phyloP scores from a whole-genome alignment of 2,888 invertebrate genomes.

The Cyclophora punctaria region DNA sequence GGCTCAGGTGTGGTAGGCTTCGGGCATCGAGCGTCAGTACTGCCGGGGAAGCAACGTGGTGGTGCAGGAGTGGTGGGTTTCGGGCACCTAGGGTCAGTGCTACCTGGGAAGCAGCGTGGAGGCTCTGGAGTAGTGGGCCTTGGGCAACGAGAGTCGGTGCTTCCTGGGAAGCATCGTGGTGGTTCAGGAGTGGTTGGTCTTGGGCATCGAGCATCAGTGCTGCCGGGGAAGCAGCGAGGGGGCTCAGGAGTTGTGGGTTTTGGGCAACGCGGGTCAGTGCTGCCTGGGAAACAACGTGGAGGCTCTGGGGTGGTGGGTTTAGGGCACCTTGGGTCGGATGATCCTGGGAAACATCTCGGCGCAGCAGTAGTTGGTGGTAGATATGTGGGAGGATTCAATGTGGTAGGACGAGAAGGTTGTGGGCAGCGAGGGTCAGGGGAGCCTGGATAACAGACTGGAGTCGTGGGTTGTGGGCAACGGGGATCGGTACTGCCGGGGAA shows the following conservation, averaged over 20 bases:
- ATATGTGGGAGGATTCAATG: constrained; percentile 27
- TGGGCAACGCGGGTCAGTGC: constrained; percentile 41
- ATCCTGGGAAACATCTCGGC: constrained; percentile 38
- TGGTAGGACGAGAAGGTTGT: constrained; percentile 30
- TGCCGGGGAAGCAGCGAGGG: constrained; percentile 38
- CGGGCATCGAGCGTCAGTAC: constrained; percentile 39
- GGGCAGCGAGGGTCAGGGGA: constrained; percentile 25
- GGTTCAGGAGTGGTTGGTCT: constrained; percentile 25
- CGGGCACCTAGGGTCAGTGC: constrained; percentile 33
- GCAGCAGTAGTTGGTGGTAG: constrained; percentile 23
- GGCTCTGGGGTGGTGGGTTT: constrained; percentile 34
- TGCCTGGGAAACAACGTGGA: constrained; percentile 39
- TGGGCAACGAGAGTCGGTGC: constrained; percentile 42
- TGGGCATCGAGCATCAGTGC: constrained; percentile 34
- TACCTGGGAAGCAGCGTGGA: constrained; percentile 31
- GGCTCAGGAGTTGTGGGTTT: constrained; percentile 23
- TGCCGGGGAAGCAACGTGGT: constrained; percentile 31
- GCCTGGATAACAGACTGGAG: constrained; percentile 19
- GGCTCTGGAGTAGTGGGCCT: constrained; percentile 27
- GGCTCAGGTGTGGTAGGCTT: constrained; percentile 19
- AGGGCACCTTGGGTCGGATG: constrained; percentile 37
- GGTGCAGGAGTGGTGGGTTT: constrained; percentile 14
- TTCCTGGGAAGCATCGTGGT: constrained; percentile 25
- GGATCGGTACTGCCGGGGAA: constrained; percentile 35
- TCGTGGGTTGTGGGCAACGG: constrained; percentile 25